Base-by-base conservation (phyloP, 2,113 vertebrate species). In the Sclerurus mexicanus region DNA sequence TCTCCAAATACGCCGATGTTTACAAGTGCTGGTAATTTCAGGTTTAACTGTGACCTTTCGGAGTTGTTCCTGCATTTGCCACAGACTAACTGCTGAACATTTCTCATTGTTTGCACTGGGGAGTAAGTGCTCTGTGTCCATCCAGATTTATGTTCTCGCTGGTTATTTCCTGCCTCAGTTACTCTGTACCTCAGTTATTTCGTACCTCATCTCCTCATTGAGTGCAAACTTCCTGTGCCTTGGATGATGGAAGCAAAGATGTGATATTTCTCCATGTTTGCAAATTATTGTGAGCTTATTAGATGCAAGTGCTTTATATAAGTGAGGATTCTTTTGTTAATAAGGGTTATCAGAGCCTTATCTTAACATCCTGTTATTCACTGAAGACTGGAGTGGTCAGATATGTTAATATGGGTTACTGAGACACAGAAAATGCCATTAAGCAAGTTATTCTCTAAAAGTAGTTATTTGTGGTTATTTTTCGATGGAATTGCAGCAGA, bases 1-100 rank as follows among this genome's bases (percentile, higher is more conserved):
- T 74, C 60, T 74, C 55, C 35, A 37, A 77, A 67, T n/a, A 33
- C 1, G 2, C 52, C 93, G 89, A 64, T 80, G 78, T 2, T 92
- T 84, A 71, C 35, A 74, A 66, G 19, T 75, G 47, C 42, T 91
- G 73, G 30, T 84, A 84, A 92, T 89, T 95, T 92, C 69, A 87
- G 46, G 44, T 89, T 93, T 95, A 47, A 56, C 33, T 49, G 49
- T 83, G 93, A 93, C 86, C 68, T 95, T 92, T 89, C 28, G 35
- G 67, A 76, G 30, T 77, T 80, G 44, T 62, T 93, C 22, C n/a
- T 92, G 39, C 40, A 46, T 81, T 84, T 94, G 33, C 35, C 23
- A 9, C 37, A 59, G 60, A 44, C 46, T 14, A 20, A 74, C 63
- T 74, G 68, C 77, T 91, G 68, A 49, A 46, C 39, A 44, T 78